Percentiles rank a stretch among this genome's conserved stretches.
These are phyloP conservation scores for Mellivora capensis DNA, from an alignment of 2,113 vertebrate species.

Conservation along the genomic window DNA sequence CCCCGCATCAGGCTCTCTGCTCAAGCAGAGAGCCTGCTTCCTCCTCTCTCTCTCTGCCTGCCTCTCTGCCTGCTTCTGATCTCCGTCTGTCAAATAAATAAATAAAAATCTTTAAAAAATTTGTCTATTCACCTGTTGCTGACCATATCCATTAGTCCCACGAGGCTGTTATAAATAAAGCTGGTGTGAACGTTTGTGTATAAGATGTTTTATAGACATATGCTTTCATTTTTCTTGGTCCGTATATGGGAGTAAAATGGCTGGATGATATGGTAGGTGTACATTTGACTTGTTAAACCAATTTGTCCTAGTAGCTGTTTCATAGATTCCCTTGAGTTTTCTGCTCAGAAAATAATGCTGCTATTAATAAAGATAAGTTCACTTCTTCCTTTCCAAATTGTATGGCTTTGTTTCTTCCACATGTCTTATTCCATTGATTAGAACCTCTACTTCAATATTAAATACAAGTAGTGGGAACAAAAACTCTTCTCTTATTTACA, in stretches of 20 bases:
- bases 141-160: not conserved
- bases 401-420: not conserved
- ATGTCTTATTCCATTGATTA: too few species aligned
- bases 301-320: not conserved
- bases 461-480: not conserved
- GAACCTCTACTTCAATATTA: too few species aligned
- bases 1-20: too few species aligned
- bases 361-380: not conserved
- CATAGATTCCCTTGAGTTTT: not conserved
- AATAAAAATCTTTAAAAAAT: too few species aligned
- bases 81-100: too few species aligned
- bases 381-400: not conserved
- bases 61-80: too few species aligned
- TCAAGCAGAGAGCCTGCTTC: too few species aligned
- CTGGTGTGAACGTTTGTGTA: not conserved
- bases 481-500: not conserved
- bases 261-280: not conserved
- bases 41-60: too few species aligned
- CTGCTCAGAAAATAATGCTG: not conserved
- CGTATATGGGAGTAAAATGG: not conserved
- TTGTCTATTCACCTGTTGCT: not conserved
- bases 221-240: not conserved
- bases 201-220: not conserved
- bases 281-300: not conserved
- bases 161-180: not conserved